Percentiles rank a stretch among this genome's conserved stretches.
Evolutionary conservation across 2,888 invertebrate species (phyloP).

Genomic region (Endotricha flammealis): DNA sequence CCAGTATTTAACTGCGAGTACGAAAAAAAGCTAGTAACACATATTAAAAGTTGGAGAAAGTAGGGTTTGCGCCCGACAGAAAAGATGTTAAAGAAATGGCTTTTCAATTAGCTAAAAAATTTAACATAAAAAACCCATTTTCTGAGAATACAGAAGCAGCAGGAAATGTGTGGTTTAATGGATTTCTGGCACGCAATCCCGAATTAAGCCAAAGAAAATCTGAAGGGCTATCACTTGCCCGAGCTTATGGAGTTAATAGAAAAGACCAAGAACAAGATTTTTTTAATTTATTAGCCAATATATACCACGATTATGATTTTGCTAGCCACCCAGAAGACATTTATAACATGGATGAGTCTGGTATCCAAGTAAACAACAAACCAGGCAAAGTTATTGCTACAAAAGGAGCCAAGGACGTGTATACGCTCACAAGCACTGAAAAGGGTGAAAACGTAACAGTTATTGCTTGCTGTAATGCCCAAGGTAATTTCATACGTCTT

Average conservation of each 20-base stretch:
- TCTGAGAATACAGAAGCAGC: slow-evolving; percentile 5
- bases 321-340: slow-evolving; percentile 28
- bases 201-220: slow-evolving; percentile 18
- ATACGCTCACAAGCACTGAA: slow-evolving; percentile 15
- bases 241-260: slow-evolving; percentile 27
- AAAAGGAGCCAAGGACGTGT: slow-evolving; percentile 29
- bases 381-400: slow-evolving; percentile 35
- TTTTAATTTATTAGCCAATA: slow-evolving; percentile 24
- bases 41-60: slow-evolving; percentile 11
- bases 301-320: slow-evolving; percentile 25
- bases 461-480: slow-evolving; percentile 37
- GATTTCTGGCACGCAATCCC: slow-evolving; percentile 12
- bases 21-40: slow-evolving; percentile 10
- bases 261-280: slow-evolving; percentile 24
- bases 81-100: slow-evolving; percentile 16
- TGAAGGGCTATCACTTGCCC: slow-evolving; percentile 27
- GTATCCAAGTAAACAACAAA: slow-evolving; percentile 38
- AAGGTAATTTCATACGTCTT: slow-evolving; percentile 20
- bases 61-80: slow-evolving; percentile 14
- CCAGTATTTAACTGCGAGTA: not conserved
- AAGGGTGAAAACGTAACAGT: slow-evolving; percentile 30
- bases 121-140: slow-evolving; percentile 13
- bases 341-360: slow-evolving; percentile 46
- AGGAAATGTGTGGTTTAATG: slow-evolving; percentile 14
- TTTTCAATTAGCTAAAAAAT: slow-evolving; percentile 14